A percentile compares a stretch with the other conserved stretches of the same genome.
Evolutionary conservation across 2,888 invertebrate genomes (phyloP).

Genomic region (Ophion slaviceki): DNA sequence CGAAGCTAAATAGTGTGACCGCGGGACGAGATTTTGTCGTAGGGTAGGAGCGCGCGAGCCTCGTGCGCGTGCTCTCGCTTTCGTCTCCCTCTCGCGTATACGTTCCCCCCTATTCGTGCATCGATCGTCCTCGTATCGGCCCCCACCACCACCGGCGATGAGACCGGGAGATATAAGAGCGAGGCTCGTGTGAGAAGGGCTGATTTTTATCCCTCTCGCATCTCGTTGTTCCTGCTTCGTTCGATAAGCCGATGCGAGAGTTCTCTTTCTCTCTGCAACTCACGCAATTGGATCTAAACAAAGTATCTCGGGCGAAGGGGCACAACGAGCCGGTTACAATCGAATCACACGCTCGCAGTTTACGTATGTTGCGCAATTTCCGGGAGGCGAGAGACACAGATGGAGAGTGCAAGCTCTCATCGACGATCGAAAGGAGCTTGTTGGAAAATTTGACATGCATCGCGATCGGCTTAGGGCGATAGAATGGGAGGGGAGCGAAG

Average conservation of each 20-base stretch:
- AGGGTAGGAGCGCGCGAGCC: conserved; percentile 55
- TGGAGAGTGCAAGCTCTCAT: too few relatives aligned
- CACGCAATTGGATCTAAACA: conserved; percentile 66
- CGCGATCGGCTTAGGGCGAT: too few relatives aligned
- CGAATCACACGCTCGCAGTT: conserved; percentile 32
- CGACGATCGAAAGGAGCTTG: background rate
- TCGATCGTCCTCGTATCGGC: conserved; percentile 77
- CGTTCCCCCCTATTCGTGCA: conserved; percentile 79
- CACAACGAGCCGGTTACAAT: conserved; percentile 58
- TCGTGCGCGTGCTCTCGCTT: conserved; percentile 61
- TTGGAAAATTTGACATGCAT: background rate
- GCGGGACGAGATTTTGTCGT: background rate
- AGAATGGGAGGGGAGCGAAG: too few relatives aligned
- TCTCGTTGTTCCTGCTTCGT: conserved; percentile 24
- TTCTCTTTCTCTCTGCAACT: conserved; percentile 3
- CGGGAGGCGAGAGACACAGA: background rate
- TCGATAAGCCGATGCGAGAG: conserved; percentile 68
- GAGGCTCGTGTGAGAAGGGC: conserved; percentile 64
- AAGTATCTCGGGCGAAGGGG: conserved; percentile 54
- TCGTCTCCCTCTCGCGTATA: conserved; percentile 51
- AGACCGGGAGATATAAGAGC: conserved; percentile 51
- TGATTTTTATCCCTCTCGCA: conserved; percentile 12
- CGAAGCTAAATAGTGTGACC: conserved; percentile 10
- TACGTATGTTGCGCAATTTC: background rate
- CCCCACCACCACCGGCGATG: too few relatives aligned